A percentile compares a stretch with the other conserved stretches of the same genome.
Evolutionary conservation across 2,888 invertebrate species (phyloP).

Genomic region (Thymelicus lineola): DNA sequence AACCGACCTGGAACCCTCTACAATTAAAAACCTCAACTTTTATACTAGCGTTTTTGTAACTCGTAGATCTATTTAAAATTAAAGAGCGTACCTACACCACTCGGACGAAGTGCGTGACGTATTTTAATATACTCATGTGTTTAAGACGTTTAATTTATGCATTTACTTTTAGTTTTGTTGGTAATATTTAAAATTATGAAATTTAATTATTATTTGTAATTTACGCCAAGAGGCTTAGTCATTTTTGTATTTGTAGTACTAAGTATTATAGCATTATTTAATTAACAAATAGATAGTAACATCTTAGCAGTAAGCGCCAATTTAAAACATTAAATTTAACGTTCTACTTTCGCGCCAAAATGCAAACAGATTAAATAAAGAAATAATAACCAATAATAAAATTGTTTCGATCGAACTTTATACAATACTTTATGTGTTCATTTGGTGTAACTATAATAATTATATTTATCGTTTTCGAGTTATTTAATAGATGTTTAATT

Average conservation of each 20-base stretch:
- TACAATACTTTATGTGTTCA: slow-evolving; percentile 55
- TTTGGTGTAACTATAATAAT: slow-evolving; percentile 50
- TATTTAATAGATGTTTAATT: slow-evolving; percentile 47
- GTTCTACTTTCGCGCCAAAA: slow-evolving; percentile 15
- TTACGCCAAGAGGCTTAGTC: slow-evolving; percentile 44
- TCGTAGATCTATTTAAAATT: slow-evolving; percentile 36
- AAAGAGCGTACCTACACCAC: slow-evolving; percentile 36
- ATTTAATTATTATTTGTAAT: slow-evolving; percentile 22
- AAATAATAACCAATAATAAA: slow-evolving; percentile 19
- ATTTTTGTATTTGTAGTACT: slow-evolving; percentile 35
- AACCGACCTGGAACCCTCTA: neutral
- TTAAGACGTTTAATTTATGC: slow-evolving; percentile 42
- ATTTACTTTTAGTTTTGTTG: slow-evolving; percentile 43
- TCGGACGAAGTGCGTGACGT: slow-evolving; percentile 39
- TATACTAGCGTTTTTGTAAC: slow-evolving; percentile 38
- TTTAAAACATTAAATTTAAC: slow-evolving; percentile 7
- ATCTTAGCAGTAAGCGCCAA: slow-evolving; percentile 13
- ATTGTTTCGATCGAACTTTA: slow-evolving; percentile 36
- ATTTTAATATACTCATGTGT: slow-evolving; percentile 42
- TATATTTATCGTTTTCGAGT: slow-evolving; percentile 52
- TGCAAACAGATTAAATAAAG: slow-evolving; percentile 7
- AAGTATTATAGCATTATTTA: slow-evolving; percentile 8
- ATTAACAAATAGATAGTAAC: slow-evolving; percentile 8
- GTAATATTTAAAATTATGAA: slow-evolving; percentile 33
- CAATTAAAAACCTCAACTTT: slow-evolving; percentile 36